A percentile compares a stretch with the other conserved stretches of the same genome.
phyloP scores from a whole-genome alignment of 2,888 invertebrate genomes.

The Caenorhabditis sp. region DNA sequence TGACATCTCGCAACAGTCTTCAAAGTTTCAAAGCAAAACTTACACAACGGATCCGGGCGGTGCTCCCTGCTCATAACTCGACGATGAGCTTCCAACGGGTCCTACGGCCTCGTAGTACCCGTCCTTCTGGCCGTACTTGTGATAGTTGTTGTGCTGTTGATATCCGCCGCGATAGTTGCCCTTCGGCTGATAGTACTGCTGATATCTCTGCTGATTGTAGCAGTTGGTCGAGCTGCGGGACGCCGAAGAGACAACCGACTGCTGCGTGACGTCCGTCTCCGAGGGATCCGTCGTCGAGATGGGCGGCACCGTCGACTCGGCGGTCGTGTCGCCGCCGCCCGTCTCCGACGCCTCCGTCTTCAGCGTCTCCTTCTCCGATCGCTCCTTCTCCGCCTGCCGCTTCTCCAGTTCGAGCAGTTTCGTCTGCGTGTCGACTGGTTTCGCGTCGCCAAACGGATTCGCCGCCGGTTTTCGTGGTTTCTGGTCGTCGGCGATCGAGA shows the following conservation, averaged over 20 bases:
- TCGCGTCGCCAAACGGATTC: slow-evolving; percentile 60
- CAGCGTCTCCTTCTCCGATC: slow-evolving; percentile 15
- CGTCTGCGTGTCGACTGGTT: slow-evolving; percentile 56
- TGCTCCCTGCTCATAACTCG: slow-evolving; percentile 45
- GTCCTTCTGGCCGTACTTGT: not conserved
- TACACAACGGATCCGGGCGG: slow-evolving; percentile 40
- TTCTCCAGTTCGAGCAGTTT: slow-evolving; percentile 51
- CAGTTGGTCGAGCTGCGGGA: not conserved
- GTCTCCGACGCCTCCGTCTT: slow-evolving; percentile 7
- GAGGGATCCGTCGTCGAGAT: not conserved
- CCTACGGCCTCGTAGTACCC: not conserved
- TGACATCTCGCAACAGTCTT: not conserved
- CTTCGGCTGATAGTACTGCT: slow-evolving; percentile 7
- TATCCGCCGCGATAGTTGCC: not conserved
- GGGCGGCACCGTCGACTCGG: not conserved
- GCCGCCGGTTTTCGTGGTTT: slow-evolving; percentile 19
- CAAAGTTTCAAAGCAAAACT: too few relatives aligned
- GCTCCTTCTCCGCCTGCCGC: slow-evolving; percentile 33
- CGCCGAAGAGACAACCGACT: not conserved
- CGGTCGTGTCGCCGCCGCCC: not conserved
- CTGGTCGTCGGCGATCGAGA: slow-evolving; percentile 31
- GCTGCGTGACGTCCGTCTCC: not conserved
- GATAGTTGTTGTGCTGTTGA: slow-evolving; percentile 5
- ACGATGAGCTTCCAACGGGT: not conserved
- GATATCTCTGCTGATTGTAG: slow-evolving; percentile 8